Evolutionary conservation across 2,888 invertebrate genomes (phyloP), one percentile per base, ranked within the genome.

Genomic region (Temnothorax unifasciatus): DNA sequence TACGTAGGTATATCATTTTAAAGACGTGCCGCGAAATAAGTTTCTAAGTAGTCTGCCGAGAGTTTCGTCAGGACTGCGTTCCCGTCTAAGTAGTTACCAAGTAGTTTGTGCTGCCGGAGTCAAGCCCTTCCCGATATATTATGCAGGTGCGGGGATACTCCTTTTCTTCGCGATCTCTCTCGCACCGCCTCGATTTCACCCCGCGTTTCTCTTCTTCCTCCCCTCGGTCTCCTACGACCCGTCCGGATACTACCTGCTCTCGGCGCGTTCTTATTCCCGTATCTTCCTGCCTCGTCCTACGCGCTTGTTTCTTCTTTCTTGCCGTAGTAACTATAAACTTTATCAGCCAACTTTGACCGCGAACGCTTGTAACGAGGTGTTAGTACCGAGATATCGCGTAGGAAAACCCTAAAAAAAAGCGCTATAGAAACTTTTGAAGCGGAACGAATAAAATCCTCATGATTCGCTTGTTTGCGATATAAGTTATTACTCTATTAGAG

Each of bases 11-110:
- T 92, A 93, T 93, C 92, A 93, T 93, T 94, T 93, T 92, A 92
- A 93, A 93, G 93, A 93, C 93, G 92, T 92, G 92, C 92, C 91
- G 89, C 92, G 91, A 93, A 93, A 93, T 93, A 94, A 93, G 93
- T 94, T 93, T 93, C 91, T 93, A 93, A 94, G 93, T 93, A 93
- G 93, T 93, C 92, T 91, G 88, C 90, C 89, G 91, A 91, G 92
- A 93, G 92, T 93, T 93, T 93, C 90, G 92, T 92, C 93, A 92
- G 92, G 91, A 92, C 88, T 89, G 89, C 90, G 90, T 90, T 90
- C 89, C 89, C 87, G 89, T 90, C 93, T 93, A 93, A 93, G 92
- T 93, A 94, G 93, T 93, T 94, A 92, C 88, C 91, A 92, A 93
- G 93, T 93, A 93, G 93, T 94, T 94, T 93, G 91, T 91, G 90